Evolutionary conservation across 2,888 invertebrate species (phyloP), one percentile per base, ranked within the genome.

Genomic region (Leucoma salicis): DNA sequence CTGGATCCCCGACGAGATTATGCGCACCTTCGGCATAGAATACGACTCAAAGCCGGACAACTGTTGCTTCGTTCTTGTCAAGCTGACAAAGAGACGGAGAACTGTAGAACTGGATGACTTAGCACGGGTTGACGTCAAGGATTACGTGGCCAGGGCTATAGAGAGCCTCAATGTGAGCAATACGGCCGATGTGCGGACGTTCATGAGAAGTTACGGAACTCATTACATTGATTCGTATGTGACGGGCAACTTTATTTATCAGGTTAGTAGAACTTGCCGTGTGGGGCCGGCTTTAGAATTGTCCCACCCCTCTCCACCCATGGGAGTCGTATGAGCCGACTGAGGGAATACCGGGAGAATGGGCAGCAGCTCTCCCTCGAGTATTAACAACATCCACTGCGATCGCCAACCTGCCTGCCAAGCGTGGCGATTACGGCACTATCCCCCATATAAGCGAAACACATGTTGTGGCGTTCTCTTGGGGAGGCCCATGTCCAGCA

Each of bases 221-320:
- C 96, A 97, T 81, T 97, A 96, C 63, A 95, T 97, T 37, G 92
- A 95, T 49, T 95, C 96, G 0, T 97, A 94, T 74, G 92, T 93
- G 4, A 96, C 96, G 0, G 97, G 97, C 7, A 96, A 97, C 75
- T 95, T 96, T 24, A 91, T 97, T 53, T 97, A 96, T 80, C 96
- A 97, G 94, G 96, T 95, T 73, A 74, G 76, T 50, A 10, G 15
- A n/a, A n/a, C n/a, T n/a, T n/a, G n/a, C n/a, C n/a, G n/a, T n/a
- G n/a, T n/a, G n/a, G n/a, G n/a, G n/a, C n/a, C n/a, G n/a, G n/a
- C n/a, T n/a, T n/a, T n/a, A n/a, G n/a, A n/a, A n/a, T n/a, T n/a
- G n/a, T n/a, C n/a, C n/a, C n/a, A n/a, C n/a, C n/a, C n/a, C n/a
- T n/a, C n/a, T n/a, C n/a, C n/a, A n/a, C n/a, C n/a, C n/a, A n/a